Evolutionary conservation across 92 coral and sea anemone species (phyloP), one percentile per base, ranked within the genome.

Genomic region (Actinostola sp.): DNA sequence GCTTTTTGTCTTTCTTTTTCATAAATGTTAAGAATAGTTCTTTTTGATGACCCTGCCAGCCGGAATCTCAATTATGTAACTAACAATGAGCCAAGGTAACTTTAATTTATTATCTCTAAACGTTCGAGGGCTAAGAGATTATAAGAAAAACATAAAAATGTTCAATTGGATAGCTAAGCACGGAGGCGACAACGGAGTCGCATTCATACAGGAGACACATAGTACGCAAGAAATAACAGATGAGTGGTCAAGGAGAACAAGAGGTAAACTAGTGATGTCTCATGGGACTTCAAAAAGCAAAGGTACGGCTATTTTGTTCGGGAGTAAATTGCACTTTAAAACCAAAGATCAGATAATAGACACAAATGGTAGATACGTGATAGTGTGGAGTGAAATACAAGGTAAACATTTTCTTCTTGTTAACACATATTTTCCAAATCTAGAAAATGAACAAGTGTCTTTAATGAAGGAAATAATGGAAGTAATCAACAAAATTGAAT

Each of bases 121-220:
- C 28, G 23, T 52, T 52, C 59, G 59, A 24, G 59, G 59, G 24
- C 28, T 52, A 52, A 17, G 59, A 52, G n/a, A 66, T 41, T 39
- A 39, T 39, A 7, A 14, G 7, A 39, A 39, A 14, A 39, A 39
- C 14, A 14, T 39, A 39, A 39, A 39, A 39, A 39, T 39, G 45
- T 39, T 39, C 14, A 14, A 39, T 39, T 66, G 72, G 72, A 26
- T 66, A 33, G 33, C 23, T 35, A 41, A 52, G 28, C 59, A 24
- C 23, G 28, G 28, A 8, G 59, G 59, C 5, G 59, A 52, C 7
- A 17, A 52, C 28, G 59, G 59, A 52, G 39, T 43, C 28, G 23
- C 48, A 29, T 27, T 66, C 16, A 21, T 66, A 0, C 72, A 39
- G 33, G 72, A 66, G 39, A 30, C 52, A n/a, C 72, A 66, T 43